These are phyloP conservation scores for Epicauta chinensis DNA, from an alignment of 1,140 invertebrate genomes.

Conservation along the genomic window DNA sequence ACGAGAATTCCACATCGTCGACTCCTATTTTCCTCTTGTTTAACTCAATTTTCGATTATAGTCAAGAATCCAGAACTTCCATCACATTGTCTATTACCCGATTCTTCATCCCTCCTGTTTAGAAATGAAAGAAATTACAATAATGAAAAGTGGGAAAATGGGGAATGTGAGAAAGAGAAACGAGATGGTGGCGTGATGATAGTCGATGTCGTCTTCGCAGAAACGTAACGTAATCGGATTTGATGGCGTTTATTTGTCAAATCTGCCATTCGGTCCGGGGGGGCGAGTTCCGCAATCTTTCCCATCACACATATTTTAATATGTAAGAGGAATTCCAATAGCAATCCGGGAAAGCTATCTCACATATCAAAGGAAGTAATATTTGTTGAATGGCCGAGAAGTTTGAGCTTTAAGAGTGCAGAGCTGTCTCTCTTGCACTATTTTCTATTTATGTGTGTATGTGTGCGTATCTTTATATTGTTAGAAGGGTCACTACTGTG, in stretches of 20 bases:
- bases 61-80: too few species aligned
- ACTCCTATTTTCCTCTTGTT: too few species aligned
- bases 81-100: too few species aligned
- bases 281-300: slow-evolving; percentile 12
- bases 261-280: slow-evolving; percentile 2
- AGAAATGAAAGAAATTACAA: slow-evolving; percentile 13
- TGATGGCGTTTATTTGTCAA: slow-evolving; percentile 20
- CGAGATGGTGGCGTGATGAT: slow-evolving; percentile 1
- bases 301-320: slow-evolving; percentile 25
- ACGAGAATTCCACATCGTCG: too few species aligned
- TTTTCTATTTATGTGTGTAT: not conserved
- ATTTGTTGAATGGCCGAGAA: slow-evolving; percentile 30
- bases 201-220: too few species aligned
- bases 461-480: too few species aligned
- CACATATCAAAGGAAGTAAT: slow-evolving; percentile 39
- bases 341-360: slow-evolving; percentile 30
- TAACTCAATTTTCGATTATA: too few species aligned
- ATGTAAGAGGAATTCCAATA: slow-evolving; percentile 25
- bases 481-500: slow-evolving; percentile 22
- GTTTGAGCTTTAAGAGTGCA: not conserved
- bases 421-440: not conserved
- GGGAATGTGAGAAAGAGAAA: slow-evolving; percentile 2
- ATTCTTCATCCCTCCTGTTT: not conserved
- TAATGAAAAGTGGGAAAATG: slow-evolving; percentile 16
- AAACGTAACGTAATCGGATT: slow-evolving; percentile 20